Base-by-base conservation (phyloP, 2,888 invertebrate genomes). In the Penaeus monodon region DNA sequence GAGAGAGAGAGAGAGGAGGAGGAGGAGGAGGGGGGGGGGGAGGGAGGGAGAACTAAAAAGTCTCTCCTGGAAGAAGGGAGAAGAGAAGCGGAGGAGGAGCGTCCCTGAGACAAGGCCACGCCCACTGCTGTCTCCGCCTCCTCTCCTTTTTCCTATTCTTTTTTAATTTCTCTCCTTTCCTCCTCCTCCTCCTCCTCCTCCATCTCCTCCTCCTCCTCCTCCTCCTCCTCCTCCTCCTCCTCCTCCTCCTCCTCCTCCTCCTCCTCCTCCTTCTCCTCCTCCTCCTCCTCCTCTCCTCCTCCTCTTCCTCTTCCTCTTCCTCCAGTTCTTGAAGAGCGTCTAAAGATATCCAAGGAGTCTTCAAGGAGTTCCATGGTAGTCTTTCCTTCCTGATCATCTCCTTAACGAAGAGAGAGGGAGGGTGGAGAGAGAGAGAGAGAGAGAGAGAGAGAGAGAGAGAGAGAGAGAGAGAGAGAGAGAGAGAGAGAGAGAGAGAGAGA, bases 271-370 rank as follows among this genome's bases (percentile, higher is more conserved):
- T 10, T 8, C 2, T n/a, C 20, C 10, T n/a, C n/a, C 7, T 20
- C 8, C 20, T 4, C 12, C 20, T 7, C 49, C 10, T 3, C 27
- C 7, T 20, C 44, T n/a, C 44, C 49, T n/a, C 24, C 78, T 22
- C 63, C 78, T n/a, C 8, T 63, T 14, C 63, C 57, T 17, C 8
- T 63, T n/a, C 38, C 63, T 49, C 78, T n/a, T 38, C 78, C 44
- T 49, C 38, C 49, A 78, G 49, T 57, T 57, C 49, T 57, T 57
- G 14, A 57, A 68, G n/a, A 22, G 68, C 68, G 29, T 68, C 68
- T n/a, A 68, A n/a, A 68, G 68, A 27, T n/a, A 29, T 29, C 29
- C 68, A n/a, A 68, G 68, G n/a, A 68, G 68, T 68, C 49, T 57
- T 57, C 49, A 57, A 57, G 49, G 14, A 57, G 49, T 57, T 57